These are phyloP conservation scores for Noctua pronuba DNA, from an alignment of 2,888 invertebrate genomes.

Conservation along the genomic window DNA sequence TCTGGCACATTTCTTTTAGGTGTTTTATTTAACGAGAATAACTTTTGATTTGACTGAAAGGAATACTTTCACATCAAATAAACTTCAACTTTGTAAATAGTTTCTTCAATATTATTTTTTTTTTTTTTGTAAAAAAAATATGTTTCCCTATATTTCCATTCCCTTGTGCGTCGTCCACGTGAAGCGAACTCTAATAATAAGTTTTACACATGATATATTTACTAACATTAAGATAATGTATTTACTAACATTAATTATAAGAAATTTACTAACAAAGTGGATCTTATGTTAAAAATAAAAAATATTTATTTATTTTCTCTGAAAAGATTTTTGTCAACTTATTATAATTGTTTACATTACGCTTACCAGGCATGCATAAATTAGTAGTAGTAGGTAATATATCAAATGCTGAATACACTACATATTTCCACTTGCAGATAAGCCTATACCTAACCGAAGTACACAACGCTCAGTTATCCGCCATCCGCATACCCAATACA, in stretches of 20 bases:
- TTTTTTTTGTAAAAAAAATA: too few relatives aligned
- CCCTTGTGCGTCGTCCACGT: too few relatives aligned
- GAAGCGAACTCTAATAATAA: too few relatives aligned
- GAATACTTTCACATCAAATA: not conserved
- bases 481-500: slow-evolving; percentile 11
- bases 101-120: not conserved
- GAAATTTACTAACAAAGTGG: too few relatives aligned
- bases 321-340: not conserved
- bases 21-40: not conserved
- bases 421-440: not conserved
- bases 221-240: too few relatives aligned
- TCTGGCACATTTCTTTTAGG: not conserved
- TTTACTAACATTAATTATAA: too few relatives aligned
- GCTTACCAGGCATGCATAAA: not conserved
- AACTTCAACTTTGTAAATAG: not conserved
- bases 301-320: not conserved
- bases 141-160: too few relatives aligned
- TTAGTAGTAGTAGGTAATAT: not conserved
- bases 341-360: not conserved
- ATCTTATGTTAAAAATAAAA: too few relatives aligned
- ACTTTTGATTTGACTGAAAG: not conserved
- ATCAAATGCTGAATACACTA: slow-evolving; percentile 5
- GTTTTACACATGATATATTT: too few relatives aligned
- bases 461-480: slow-evolving; percentile 9
- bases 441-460: slow-evolving; percentile 8